Percentiles rank a stretch among this genome's conserved stretches.
Evolutionary conservation across 2,113 vertebrate species (phyloP).

Genomic region (Tupaia tana): DNA sequence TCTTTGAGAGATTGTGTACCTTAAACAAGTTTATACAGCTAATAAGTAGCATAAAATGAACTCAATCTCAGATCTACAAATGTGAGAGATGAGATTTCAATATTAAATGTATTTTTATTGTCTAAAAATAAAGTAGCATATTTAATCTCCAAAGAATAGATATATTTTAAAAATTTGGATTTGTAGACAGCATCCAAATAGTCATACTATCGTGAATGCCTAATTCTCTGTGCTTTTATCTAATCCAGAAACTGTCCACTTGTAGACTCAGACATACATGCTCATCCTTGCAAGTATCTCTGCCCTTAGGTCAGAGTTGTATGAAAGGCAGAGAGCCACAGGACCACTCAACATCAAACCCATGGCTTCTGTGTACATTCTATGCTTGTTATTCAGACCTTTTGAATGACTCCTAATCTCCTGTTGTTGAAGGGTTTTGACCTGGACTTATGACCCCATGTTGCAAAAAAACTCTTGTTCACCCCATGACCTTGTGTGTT

Average conservation of each 20-base stretch:
- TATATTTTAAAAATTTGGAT: constrained; percentile 10
- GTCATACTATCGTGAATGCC: background rate
- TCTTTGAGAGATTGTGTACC: background rate
- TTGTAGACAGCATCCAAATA: constrained; percentile 33
- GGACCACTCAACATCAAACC: background rate
- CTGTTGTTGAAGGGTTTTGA: constrained; percentile 7
- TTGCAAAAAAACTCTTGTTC: constrained; percentile 35
- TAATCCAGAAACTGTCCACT: background rate
- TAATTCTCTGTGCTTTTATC: background rate
- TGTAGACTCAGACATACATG: background rate
- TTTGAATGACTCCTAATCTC: constrained; percentile 42
- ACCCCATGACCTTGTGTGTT: constrained; percentile 26
- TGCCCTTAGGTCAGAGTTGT: background rate
- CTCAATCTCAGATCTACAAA: background rate
- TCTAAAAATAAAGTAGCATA: background rate
- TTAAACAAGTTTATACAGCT: background rate
- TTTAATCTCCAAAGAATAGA: background rate
- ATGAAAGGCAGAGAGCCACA: background rate
- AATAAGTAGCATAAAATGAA: background rate
- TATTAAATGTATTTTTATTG: background rate
- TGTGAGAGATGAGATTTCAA: background rate
- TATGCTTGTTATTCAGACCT: background rate
- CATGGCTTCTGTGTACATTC: background rate
- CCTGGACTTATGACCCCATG: constrained; percentile 29
- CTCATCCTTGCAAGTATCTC: background rate